These are phyloP conservation scores for Tadarida brasiliensis DNA, from an alignment of 2,797 vertebrate species.

Conservation along the genomic window DNA sequence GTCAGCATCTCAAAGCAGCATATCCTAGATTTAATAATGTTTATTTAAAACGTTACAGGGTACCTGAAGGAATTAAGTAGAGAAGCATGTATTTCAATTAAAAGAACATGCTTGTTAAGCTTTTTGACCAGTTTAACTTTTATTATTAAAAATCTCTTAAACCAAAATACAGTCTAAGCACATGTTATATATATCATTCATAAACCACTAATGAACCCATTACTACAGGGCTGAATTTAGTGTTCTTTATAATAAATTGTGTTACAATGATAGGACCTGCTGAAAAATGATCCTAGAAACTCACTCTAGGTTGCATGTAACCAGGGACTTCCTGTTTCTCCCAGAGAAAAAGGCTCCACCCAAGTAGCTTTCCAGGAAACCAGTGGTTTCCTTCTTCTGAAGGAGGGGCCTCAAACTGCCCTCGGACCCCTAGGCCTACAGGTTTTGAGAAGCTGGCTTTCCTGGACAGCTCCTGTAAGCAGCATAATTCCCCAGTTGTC, in stretches of 20 bases:
- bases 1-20: slow-evolving; percentile 9
- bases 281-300: background rate
- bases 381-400: background rate
- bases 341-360: background rate
- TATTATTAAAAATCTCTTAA: slow-evolving; percentile 44
- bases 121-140: slow-evolving; percentile 11
- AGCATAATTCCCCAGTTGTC: background rate
- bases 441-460: background rate
- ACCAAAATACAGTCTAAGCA: background rate
- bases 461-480: background rate
- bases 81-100: background rate
- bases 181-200: background rate
- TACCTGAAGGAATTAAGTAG: background rate
- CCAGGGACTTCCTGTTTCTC: background rate
- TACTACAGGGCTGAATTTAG: background rate
- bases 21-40: background rate
- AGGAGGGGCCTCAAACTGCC: background rate
- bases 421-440: background rate
- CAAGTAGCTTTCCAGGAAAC: background rate
- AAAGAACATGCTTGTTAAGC: slow-evolving; percentile 35
- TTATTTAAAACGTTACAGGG: slow-evolving; percentile 12
- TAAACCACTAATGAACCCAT: background rate
- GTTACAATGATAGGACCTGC: background rate
- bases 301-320: background rate
- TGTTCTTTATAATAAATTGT: background rate